Evolutionary conservation across 2,113 vertebrate genomes (phyloP).

Genomic region (Porphyrio hochstetteri): DNA sequence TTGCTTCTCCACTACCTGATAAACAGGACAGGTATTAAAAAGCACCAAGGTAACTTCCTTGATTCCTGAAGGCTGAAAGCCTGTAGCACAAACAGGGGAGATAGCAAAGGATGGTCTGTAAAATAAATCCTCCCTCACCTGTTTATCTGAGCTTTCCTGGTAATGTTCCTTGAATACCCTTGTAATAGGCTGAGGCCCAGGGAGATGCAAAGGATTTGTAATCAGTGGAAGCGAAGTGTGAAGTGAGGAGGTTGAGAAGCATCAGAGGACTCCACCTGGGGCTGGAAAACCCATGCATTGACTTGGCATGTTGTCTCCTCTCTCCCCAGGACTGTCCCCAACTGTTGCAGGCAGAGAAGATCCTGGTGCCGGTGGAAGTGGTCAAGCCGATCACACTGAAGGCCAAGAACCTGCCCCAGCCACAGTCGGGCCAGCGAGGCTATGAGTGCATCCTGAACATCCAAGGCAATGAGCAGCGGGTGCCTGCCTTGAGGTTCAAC

Average conservation of each 20-base stretch:
- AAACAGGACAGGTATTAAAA: not conserved
- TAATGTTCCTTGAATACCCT: not conserved
- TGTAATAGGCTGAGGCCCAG: not conserved
- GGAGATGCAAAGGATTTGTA: not conserved
- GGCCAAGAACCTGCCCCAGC: conserved; percentile 96
- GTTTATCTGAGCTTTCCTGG: conserved; percentile 1
- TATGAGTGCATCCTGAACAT: conserved; percentile 95
- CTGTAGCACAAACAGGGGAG: not conserved
- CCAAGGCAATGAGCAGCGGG: conserved; percentile 90
- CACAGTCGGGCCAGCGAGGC: conserved; percentile 94
- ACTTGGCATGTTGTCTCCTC: not conserved
- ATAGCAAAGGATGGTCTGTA: not conserved
- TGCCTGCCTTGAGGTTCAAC: conserved; percentile 95
- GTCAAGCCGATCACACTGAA: conserved; percentile 95
- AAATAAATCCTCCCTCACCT: not conserved
- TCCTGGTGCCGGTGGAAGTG: conserved; percentile 94
- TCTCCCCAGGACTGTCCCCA: conserved; percentile 89
- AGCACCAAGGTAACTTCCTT: not conserved
- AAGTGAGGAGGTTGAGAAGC: not conserved
- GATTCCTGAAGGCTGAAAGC: not conserved
- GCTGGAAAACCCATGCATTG: not conserved
- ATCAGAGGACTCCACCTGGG: not conserved
- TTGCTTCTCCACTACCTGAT: not conserved
- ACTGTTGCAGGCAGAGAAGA: conserved; percentile 88
- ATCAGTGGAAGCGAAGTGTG: fast-evolving